phyloP scores from a whole-genome alignment of 2,797 vertebrate species.

The Acrocephalus scirpaceus region DNA sequence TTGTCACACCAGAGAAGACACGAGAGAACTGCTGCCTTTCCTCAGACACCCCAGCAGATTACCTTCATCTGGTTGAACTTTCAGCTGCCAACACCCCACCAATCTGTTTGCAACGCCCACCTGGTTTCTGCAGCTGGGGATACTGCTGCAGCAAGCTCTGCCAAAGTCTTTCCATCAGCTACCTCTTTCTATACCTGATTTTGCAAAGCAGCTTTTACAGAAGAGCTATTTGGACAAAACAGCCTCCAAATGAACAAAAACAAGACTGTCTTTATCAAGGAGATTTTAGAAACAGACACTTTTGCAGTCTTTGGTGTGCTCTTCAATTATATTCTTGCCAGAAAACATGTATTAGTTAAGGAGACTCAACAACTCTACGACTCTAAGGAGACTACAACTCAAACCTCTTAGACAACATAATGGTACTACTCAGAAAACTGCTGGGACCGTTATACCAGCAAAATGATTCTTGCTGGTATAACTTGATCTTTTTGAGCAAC shows the following conservation, averaged over 20 bases:
- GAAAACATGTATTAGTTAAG: neutral
- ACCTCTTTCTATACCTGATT: neutral
- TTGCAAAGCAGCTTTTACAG: neutral
- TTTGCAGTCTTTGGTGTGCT: neutral
- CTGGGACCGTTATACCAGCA: neutral
- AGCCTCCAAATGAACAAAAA: neutral
- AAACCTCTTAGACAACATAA: neutral
- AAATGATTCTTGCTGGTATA: neutral
- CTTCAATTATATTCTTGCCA: neutral
- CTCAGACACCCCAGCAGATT: neutral
- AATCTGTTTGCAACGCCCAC: neutral
- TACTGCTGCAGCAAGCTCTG: neutral
- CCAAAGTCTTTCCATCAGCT: neutral
- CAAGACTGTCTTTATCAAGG: neutral
- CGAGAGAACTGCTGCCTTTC: neutral
- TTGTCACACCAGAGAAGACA: neutral
- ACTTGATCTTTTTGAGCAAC: neutral
- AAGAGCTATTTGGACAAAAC: neutral
- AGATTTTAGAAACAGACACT: neutral
- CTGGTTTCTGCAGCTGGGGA: neutral
- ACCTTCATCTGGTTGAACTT: neutral
- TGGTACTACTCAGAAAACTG: neutral
- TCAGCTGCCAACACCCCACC: neutral
- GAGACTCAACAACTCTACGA: neutral
- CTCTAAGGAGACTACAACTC: neutral